Evolutionary conservation across 2,797 vertebrate species (phyloP).

Genomic region (Artibeus lituratus): DNA sequence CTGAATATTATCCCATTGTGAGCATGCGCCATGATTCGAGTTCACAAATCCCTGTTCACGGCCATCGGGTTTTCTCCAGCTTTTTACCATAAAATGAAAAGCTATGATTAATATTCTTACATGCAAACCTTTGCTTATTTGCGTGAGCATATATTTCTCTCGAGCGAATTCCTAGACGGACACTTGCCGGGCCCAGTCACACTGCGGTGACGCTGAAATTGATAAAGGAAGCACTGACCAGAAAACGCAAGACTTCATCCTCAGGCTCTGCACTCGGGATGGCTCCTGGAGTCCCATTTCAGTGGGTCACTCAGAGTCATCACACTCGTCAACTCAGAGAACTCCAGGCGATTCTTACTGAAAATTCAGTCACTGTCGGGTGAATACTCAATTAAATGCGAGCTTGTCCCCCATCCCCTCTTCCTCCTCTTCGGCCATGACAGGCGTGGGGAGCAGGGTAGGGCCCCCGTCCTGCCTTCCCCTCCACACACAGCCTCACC

Average conservation of each 20-base stretch:
- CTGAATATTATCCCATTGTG: too few relatives aligned
- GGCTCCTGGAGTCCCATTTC: background rate
- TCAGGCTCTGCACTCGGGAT: background rate
- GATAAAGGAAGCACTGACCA: background rate
- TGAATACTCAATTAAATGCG: background rate
- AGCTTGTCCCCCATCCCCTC: accelerated
- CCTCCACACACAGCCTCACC: background rate
- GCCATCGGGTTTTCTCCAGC: background rate
- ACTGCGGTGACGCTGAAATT: background rate
- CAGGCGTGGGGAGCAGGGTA: background rate
- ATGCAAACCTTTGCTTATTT: background rate
- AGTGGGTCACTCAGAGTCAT: background rate
- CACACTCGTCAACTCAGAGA: background rate
- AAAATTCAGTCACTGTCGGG: background rate
- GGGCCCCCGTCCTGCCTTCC: background rate
- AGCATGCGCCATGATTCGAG: background rate
- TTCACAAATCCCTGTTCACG: background rate
- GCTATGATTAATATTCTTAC: background rate
- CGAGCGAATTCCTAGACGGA: background rate
- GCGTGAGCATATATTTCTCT: background rate
- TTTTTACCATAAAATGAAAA: background rate
- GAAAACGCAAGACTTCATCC: background rate
- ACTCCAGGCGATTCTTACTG: background rate
- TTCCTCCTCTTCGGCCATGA: accelerated
- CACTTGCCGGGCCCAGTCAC: background rate